These are phyloP conservation scores for Hemibates koningsi DNA, from an alignment of 2,113 vertebrate genomes.

Conservation along the genomic window DNA sequence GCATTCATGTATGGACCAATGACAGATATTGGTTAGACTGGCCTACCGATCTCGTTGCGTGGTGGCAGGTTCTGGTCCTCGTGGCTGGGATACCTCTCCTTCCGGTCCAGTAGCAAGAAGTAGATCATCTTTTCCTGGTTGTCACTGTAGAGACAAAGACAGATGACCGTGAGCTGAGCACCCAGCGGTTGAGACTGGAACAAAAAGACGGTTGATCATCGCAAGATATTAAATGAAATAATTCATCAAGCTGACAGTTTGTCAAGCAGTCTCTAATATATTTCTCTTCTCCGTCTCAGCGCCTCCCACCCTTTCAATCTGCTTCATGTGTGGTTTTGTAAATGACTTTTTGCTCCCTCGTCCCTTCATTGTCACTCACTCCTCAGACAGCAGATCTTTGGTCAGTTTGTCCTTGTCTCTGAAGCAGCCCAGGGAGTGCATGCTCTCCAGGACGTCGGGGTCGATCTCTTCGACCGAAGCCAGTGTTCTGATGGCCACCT, in stretches of 20 bases:
- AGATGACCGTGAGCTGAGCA: background rate
- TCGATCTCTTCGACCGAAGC: constrained; percentile 92
- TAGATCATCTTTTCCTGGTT: constrained; percentile 99
- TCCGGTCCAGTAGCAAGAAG: constrained; percentile 94
- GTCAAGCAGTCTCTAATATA: background rate
- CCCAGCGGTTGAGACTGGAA: background rate
- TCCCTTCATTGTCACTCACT: constrained; percentile 72
- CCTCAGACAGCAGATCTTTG: constrained; percentile 94
- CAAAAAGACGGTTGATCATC: background rate
- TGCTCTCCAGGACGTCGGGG: constrained; percentile 97
- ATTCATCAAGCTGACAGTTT: constrained; percentile 30
- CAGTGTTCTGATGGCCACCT: constrained; percentile 90
- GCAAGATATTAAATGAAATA: background rate
- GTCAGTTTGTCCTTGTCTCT: constrained; percentile 94
- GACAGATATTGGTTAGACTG: fast-evolving
- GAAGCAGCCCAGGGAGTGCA: constrained; percentile 99
- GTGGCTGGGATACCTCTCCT: constrained; percentile 94
- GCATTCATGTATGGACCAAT: fast-evolving
- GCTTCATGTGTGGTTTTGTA: background rate
- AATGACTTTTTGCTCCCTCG: background rate
- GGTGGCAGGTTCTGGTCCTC: constrained; percentile 97
- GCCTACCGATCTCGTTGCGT: constrained; percentile 88
- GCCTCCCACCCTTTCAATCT: background rate
- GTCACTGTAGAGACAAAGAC: constrained; percentile 69
- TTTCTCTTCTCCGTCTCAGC: background rate